Evolutionary conservation across 1,140 invertebrate species (phyloP), one percentile per base, ranked within the genome.

Genomic region (Oncopeltus fasciatus): DNA sequence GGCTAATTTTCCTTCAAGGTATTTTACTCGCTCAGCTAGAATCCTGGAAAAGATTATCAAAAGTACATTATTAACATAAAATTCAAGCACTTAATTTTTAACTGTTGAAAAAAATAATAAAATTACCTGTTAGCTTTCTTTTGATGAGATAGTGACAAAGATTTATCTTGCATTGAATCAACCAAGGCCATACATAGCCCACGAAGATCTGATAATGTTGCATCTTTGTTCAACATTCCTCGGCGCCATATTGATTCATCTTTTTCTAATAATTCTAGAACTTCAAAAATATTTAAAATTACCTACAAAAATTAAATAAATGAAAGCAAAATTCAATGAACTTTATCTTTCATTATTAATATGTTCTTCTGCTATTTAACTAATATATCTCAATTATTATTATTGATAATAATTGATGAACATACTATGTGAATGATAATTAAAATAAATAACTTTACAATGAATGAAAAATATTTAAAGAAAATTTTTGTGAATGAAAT

Each of bases 141-240:
- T 68, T 92, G 88, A 75, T 92, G 88, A 49, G 81, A 80, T 2
- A 92, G 70, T 12, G 88, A 88, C 29, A 89, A 73, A 44, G 83
- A 86, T 77, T 92, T 92, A 70, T 92, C 89, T 73, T 88, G 88
- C 14, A 92, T 74, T 31, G 88, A 81, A 72, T 93, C 89, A 61
- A 92, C 76, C 12, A 92, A 73, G 16, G 86, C 86, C 47, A 84
- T 74, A 66, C 87, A 87, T 16, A 92, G 70, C 3, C 82, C 82
- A 67, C 86, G 85, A 9, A 92, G 73, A 72, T 92, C 88, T 16
- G 81, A 76, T 62, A 86, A 74, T 2, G 83, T 83, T 63, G 83
- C 81, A n/a, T 84, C 81, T 66, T 81, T 84, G 57, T 83, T 80
- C 16, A 83, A 69, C 26, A 83, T 77, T 61, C 81, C 76, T 18